Evolutionary conservation across 1,140 invertebrate genomes (phyloP), one percentile per base, ranked within the genome.

Genomic region (Amphibalanus amphitrite): DNA sequence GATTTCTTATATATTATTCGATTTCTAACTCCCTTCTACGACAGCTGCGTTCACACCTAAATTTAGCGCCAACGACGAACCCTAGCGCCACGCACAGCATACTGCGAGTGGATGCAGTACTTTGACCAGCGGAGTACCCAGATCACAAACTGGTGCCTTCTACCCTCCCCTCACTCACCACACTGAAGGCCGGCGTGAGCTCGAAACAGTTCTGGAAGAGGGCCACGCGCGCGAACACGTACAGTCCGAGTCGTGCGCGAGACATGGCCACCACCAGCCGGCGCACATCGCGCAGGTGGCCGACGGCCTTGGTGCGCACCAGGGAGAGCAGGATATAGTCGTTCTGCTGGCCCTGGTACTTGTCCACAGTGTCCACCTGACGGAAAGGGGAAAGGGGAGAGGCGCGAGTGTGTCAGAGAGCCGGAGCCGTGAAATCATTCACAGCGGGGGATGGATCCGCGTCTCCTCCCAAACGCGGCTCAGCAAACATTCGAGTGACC

Each of bases 271-370:
- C 97, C 64, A 99, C 90, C 29, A 99, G 84, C 81, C 97, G 90
- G 10, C 97, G 84, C 0, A 98, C 92, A 84, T 99, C 97, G 68
- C 97, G 82, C 71, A 99, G 83, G 83, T 99, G 97, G 71, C 97
- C 97, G 40, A 99, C 95, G 25, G 93, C 91, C 79, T 90, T 89
- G 0, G 97, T 99, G 73, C 95, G 86, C 26, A 99, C 97, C 25
- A 99, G 81, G 0, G 96, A 99, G 0, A 99, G 82, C 6, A 99
- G 82, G 71, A 99, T 96, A 77, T 95, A 97, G 81, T 99, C 97
- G 81, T 99, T 99, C 80, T 99, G 97, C 78, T 99, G 97, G 73
- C 97, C 97, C 80, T 99, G 97, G 80, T 97, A 99, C 77, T 98
- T 98, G 80, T 99, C 97, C 20, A 99, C 97, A 13, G 97, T 99